Evolutionary conservation across 2,888 invertebrate species (phyloP).

Genomic region (Reticulitermes lucifugus): DNA sequence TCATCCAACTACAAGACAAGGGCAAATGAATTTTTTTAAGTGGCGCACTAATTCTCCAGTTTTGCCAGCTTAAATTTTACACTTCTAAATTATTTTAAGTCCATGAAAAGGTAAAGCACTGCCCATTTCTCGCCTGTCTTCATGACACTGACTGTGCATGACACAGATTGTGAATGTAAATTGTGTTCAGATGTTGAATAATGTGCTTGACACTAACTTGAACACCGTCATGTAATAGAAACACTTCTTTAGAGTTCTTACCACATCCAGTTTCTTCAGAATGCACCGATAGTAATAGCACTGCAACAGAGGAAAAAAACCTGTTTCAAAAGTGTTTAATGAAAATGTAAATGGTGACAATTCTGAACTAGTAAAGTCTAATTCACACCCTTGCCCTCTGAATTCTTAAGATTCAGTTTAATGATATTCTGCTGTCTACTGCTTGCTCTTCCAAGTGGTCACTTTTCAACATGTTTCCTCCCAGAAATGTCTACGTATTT

Average conservation of each 20-base stretch:
- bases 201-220: constrained; percentile 19
- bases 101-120: too few species aligned
- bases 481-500: too few species aligned
- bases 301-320: constrained; percentile 39
- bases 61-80: not conserved
- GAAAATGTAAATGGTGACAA: too few species aligned
- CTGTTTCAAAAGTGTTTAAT: too few species aligned
- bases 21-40: not conserved
- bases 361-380: too few species aligned
- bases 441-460: too few species aligned
- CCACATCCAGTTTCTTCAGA: constrained; percentile 46
- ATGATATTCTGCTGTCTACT: too few species aligned
- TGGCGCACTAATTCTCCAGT: not conserved
- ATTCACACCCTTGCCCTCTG: too few species aligned
- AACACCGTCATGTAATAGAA: constrained; percentile 23
- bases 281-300: constrained; percentile 45
- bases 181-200: not conserved
- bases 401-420: too few species aligned
- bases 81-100: not conserved
- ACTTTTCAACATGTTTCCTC: too few species aligned
- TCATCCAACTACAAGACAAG: constrained; percentile 28
- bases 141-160: too few species aligned
- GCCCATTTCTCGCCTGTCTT: too few species aligned
- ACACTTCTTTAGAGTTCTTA: constrained; percentile 39
- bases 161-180: not conserved